These are phyloP conservation scores for Diorhabda carinulata DNA, from an alignment of 1,140 invertebrate species.

Conservation along the genomic window DNA sequence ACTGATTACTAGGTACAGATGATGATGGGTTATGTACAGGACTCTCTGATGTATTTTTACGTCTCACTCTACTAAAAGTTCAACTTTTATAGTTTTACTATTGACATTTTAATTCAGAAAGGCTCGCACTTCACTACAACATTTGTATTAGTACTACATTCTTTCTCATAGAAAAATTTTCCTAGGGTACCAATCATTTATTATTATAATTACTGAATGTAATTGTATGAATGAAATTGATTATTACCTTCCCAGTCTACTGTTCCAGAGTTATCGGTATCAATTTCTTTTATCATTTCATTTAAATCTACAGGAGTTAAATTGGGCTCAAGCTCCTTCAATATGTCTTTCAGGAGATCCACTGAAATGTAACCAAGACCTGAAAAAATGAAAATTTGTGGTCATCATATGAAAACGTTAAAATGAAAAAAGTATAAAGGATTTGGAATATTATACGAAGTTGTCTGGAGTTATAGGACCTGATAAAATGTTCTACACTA, in stretches of 20 bases:
- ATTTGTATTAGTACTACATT: background rate
- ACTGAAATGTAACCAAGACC: conserved; percentile 73
- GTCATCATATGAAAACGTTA: too few species aligned
- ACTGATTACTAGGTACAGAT: too few species aligned
- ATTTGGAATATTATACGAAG: too few species aligned
- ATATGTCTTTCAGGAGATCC: conserved; percentile 68
- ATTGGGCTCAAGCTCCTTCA: conserved; percentile 71
- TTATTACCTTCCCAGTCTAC: conserved; percentile 67
- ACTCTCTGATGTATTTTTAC: too few species aligned
- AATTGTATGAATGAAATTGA: background rate
- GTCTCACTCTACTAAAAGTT: background rate
- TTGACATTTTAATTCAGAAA: background rate
- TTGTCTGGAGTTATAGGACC: too few species aligned
- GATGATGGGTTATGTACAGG: too few species aligned
- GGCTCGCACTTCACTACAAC: background rate
- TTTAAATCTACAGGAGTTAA: conserved; percentile 65
- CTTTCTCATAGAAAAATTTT: background rate
- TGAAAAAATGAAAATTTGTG: conserved; percentile 29
- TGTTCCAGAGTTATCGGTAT: conserved; percentile 65
- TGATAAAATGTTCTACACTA: too few species aligned
- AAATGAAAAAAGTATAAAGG: too few species aligned
- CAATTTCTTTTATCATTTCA: conserved; percentile 75
- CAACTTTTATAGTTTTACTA: background rate
- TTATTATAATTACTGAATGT: background rate
- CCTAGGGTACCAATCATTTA: background rate